phyloP scores from a whole-genome alignment of 35 echinoderm and acorn worm species.

The Holothuria glaberrima region DNA sequence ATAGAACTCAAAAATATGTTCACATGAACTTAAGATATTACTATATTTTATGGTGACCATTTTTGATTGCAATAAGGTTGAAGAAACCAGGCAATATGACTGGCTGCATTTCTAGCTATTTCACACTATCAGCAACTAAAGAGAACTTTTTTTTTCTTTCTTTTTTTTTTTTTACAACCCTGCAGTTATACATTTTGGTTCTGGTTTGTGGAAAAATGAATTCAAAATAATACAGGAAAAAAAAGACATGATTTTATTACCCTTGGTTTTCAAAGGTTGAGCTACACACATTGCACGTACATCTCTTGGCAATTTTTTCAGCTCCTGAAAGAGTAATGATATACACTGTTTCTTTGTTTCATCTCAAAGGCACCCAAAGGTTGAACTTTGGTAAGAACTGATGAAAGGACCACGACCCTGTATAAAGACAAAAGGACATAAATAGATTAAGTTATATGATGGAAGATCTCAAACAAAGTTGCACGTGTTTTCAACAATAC shows the following conservation, averaged over 20 bases:
- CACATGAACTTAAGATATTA: too few relatives aligned
- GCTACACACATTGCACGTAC: conserved; percentile 49
- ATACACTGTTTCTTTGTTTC: conserved; percentile 57
- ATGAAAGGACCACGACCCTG: conserved; percentile 35
- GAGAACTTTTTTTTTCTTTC: too few relatives aligned
- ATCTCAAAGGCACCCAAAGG: conserved; percentile 64
- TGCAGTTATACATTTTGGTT: too few relatives aligned
- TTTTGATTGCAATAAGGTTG: too few relatives aligned
- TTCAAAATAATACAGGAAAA: conserved; percentile 4
- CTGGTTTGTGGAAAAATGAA: neutral
- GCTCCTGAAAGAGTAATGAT: conserved; percentile 24
- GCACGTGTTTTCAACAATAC: neutral
- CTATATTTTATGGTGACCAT: too few relatives aligned
- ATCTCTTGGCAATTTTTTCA: conserved; percentile 33
- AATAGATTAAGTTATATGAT: neutral
- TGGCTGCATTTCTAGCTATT: too few relatives aligned
- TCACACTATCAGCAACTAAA: too few relatives aligned
- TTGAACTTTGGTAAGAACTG: conserved; percentile 63
- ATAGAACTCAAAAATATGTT: too few relatives aligned
- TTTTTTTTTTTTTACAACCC: too few relatives aligned
- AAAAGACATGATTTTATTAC: conserved; percentile 31
- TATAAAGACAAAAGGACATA: neutral
- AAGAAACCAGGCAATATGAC: too few relatives aligned
- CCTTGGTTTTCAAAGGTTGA: conserved; percentile 5
- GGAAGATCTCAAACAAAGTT: neutral